These are phyloP conservation scores for Scalopus aquaticus DNA, from an alignment of 2,113 vertebrate species.

Conservation along the genomic window DNA sequence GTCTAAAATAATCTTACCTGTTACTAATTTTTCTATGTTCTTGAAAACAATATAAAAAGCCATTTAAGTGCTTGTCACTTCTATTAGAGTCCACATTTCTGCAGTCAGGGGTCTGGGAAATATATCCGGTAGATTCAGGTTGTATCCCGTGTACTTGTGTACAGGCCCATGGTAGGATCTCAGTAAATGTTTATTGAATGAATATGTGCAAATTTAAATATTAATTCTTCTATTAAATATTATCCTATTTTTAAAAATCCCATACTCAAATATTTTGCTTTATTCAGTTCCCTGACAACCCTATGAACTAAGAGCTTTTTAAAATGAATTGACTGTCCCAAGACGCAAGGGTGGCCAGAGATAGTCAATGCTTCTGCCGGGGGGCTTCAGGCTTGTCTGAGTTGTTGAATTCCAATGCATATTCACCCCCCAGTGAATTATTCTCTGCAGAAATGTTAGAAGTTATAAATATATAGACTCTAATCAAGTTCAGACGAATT, in stretches of 20 bases:
- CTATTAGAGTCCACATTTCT: background rate
- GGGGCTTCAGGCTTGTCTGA: background rate
- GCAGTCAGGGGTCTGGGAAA: background rate
- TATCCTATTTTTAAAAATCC: background rate
- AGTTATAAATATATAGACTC: constrained; percentile 59
- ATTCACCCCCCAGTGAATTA: constrained; percentile 30
- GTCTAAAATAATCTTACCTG: constrained; percentile 37
- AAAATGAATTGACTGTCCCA: background rate
- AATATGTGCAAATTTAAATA: constrained; percentile 36
- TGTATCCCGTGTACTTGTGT: background rate
- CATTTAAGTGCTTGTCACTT: background rate
- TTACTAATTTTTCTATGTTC: background rate
- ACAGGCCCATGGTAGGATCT: background rate
- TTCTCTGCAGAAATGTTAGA: constrained; percentile 54
- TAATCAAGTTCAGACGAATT: constrained; percentile 65
- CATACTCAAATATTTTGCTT: background rate
- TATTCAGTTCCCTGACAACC: background rate
- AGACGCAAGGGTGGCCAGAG: background rate
- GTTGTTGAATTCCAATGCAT: constrained; percentile 50
- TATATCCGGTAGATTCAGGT: background rate
- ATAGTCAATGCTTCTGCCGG: background rate
- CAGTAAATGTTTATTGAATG: constrained; percentile 8
- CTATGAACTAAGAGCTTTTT: background rate
- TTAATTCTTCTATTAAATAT: background rate
- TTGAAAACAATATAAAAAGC: constrained; percentile 27